Evolutionary conservation across 2,797 vertebrate genomes (phyloP), one percentile per base, ranked within the genome.

Genomic region (Tadarida brasiliensis): DNA sequence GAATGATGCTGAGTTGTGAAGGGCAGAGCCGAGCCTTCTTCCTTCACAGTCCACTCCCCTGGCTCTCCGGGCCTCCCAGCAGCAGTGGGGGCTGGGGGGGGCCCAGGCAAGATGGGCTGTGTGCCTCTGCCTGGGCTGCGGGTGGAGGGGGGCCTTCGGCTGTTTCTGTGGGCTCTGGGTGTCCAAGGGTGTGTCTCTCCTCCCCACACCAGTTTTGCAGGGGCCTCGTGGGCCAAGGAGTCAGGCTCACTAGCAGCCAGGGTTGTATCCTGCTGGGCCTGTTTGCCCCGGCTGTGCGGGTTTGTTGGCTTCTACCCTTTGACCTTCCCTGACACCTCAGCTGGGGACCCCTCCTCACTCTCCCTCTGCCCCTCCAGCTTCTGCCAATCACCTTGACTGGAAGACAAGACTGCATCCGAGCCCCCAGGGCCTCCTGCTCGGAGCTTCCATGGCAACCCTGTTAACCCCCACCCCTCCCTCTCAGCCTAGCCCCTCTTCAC

Each of bases 291-390:
- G 11, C 6, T 2, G 70, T 39, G 26, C 44, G 63, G 24, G 49
- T 91, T 63, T 63, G 68, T 61, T 76, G 88, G 82, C 76, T 80
- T 90, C 49, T 96, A 84, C 82, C 96, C 96, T 97, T 97, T 96
- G 92, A 59, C 97, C 96, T 98, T 96, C 76, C 87, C 73, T 95
- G 87, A 90, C 94, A 73, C 92, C 91, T 97, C 92, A 71, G 3
- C 57, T 33, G 74, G 67, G 67, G 61, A 89, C 57, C 35, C 39
- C 20, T 73, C 0, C 16, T 33, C 47, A 11, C 68, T 28, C 35
- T 5, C 35, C 86, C 51, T 88, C 78, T 56, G 76, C 67, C 87
- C 84, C 35, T 89, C 73, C 87, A 87, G 81, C 94, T 87, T 93
- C 94, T 96, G 86, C 88, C 84, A 87, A 93, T 87, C 91, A 97